Conservation (phyloP, 2,888 invertebrate species). For the Biston betularia region DNA sequence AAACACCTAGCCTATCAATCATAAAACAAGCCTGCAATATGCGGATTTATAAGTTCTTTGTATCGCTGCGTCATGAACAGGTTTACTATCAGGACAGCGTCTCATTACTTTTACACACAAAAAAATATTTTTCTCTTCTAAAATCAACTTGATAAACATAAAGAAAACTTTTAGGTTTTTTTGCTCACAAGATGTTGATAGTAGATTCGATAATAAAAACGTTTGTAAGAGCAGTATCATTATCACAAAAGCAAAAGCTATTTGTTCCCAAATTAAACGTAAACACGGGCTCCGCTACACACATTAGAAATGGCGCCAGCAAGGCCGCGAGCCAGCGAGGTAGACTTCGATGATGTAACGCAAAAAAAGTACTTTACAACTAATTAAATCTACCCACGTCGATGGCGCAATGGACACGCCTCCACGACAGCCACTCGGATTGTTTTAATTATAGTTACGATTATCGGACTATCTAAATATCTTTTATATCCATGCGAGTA, state of each 20-base stretch:
- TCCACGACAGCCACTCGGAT: constrained; percentile 60
- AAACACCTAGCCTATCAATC: no score
- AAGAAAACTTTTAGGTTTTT: not conserved
- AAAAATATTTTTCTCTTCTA: not conserved
- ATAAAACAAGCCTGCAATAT: no score
- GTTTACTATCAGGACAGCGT: not conserved
- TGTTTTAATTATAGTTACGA: constrained; percentile 74
- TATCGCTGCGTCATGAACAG: not conserved
- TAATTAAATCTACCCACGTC: constrained; percentile 84
- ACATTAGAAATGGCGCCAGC: constrained; percentile 52
- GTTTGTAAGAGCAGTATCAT: constrained; percentile 13
- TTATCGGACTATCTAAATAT: constrained; percentile 39
- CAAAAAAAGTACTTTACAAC: constrained; percentile 76
- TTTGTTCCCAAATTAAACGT: constrained; percentile 31
- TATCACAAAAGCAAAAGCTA: constrained; percentile 26
- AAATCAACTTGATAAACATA: not conserved
- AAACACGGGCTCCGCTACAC: constrained; percentile 24
- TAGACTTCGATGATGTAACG: constrained; percentile 65
- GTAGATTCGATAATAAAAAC: not conserved
- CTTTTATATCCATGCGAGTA: constrained; percentile 33
- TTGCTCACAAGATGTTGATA: not conserved
- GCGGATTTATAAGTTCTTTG: no score
- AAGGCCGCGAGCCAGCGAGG: constrained; percentile 44
- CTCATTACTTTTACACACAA: not conserved
- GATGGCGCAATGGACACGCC: constrained; percentile 79